phyloP scores from a whole-genome alignment of 2,888 invertebrate species.

The Capitulum mitella region DNA sequence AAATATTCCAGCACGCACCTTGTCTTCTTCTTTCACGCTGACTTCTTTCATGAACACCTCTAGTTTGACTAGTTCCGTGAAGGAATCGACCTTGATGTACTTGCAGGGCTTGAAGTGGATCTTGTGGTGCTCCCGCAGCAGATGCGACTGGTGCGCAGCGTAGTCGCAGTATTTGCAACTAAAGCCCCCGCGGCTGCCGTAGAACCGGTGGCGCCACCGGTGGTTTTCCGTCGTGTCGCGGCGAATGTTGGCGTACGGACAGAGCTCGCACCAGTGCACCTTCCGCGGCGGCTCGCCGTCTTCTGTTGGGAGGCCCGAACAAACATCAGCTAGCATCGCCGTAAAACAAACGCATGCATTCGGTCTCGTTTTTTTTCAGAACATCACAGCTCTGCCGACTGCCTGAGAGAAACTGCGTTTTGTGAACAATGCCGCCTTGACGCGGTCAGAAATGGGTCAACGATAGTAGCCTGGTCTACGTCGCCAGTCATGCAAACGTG shows the following conservation, averaged over 20 bases:
- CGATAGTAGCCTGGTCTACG: no score
- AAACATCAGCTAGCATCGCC: no score
- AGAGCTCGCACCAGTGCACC: slow-evolving; percentile 61
- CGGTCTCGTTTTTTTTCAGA: no score
- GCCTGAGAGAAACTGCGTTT: no score
- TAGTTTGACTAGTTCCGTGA: slow-evolving; percentile 33
- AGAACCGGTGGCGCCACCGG: slow-evolving; percentile 56
- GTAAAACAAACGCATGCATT: no score
- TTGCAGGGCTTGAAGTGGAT: slow-evolving; percentile 56
- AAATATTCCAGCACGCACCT: no score
- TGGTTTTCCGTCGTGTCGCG: slow-evolving; percentile 67
- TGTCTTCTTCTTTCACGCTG: neutral
- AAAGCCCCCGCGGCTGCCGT: slow-evolving; percentile 48
- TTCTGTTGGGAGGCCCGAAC: slow-evolving; percentile 43
- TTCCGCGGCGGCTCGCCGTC: slow-evolving; percentile 53
- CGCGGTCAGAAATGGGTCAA: no score
- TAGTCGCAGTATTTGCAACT: slow-evolving; percentile 77
- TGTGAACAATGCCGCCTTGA: no score
- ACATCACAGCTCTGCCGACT: no score
- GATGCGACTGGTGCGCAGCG: slow-evolving; percentile 63
- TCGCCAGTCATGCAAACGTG: no score
- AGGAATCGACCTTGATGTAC: slow-evolving; percentile 35
- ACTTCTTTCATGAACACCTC: slow-evolving; percentile 32
- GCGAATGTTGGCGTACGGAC: slow-evolving; percentile 69
- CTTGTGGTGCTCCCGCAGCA: slow-evolving; percentile 68